A percentile compares a stretch with the other conserved stretches of the same genome.
These are phyloP conservation scores for Incurvaria masculella DNA, from an alignment of 2,888 invertebrate species.

Conservation along the genomic window DNA sequence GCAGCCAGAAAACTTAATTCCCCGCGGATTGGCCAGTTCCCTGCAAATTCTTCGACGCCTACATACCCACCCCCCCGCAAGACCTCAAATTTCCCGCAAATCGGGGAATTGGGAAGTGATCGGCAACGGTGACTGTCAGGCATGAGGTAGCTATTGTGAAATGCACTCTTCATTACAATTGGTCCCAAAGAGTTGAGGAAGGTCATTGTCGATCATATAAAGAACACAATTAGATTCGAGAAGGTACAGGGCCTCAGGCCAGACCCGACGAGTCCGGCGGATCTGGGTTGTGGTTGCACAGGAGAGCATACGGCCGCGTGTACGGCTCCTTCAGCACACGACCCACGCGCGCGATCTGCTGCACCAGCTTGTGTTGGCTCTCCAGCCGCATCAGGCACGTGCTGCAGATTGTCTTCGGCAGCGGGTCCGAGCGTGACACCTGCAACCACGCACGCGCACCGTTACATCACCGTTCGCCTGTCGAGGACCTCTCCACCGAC, in stretches of 20 bases:
- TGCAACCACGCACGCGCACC: slow-evolving; percentile 25
- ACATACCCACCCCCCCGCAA: no score
- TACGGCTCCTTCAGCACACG: slow-evolving; percentile 38
- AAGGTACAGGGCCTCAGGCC: background rate
- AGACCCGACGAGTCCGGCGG: background rate
- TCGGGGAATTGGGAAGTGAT: no score
- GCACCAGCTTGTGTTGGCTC: slow-evolving; percentile 50
- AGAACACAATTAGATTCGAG: background rate
- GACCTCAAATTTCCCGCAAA: no score
- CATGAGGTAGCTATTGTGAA: no score
- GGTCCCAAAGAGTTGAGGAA: no score
- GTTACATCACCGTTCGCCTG: background rate
- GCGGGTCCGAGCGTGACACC: slow-evolving; percentile 61
- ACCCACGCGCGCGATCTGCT: slow-evolving; percentile 46
- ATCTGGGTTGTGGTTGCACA: background rate
- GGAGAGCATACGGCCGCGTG: slow-evolving; percentile 20
- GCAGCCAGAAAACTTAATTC: no score
- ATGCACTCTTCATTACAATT: no score
- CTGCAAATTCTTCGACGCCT: no score
- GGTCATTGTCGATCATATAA: no score
- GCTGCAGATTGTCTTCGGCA: slow-evolving; percentile 69
- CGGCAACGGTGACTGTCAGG: no score
- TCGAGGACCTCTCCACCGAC: background rate
- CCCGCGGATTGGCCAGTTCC: no score
- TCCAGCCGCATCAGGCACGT: slow-evolving; percentile 59